Evolutionary conservation across 1,140 invertebrate species (phyloP), one percentile per base, ranked within the genome.

Genomic region (Drosophila burlai): DNA sequence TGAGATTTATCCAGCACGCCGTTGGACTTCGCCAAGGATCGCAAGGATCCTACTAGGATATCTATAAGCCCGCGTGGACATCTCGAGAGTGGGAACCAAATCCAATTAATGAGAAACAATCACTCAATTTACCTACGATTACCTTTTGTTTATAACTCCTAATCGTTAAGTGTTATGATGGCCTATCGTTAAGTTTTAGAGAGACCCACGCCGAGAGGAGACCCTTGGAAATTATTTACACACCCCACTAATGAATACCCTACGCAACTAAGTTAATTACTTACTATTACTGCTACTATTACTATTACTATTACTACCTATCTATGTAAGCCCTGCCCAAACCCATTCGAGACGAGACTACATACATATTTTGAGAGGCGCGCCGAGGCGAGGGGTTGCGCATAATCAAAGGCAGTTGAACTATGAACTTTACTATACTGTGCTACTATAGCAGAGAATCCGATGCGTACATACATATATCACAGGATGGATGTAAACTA

Each of bases 1-100:
- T 90, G 84, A 89, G 69, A 84, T 89, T 89, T 89, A 83, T 89
- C 84, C 84, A 89, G 64, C 84, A 89, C 84, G 84, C 64, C 76
- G 69, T 79, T 68, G 73, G 66, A 52, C 50, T 36, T 76, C 43
- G 61, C 73, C 61, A 52, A 49, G 61, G 52, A 45, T 58, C 43
- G 47, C 36, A 40, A 24, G 54, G 36, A 57, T 59, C 42, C 40
- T 52, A 47, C 64, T 62, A 57, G 58, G 55, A 76, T 24, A 74
- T 57, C 34, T 40, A 38, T n/a, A 31, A 9, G 13, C 40, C 24
- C 50, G 47, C 64, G 31, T 36, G 62, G 24, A 45, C 34, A 45
- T 52, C 67, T 54, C 67, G 60, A 45, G 47, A 55, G 47, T 62
- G 55, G 67, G 80, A 77, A 80, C 80, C 80, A 86, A 85, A 60